Percentiles rank a stretch among this genome's conserved stretches.
Evolutionary conservation across 2,888 invertebrate genomes (phyloP).

Genomic region (Harpagoxenus sublaevis): DNA sequence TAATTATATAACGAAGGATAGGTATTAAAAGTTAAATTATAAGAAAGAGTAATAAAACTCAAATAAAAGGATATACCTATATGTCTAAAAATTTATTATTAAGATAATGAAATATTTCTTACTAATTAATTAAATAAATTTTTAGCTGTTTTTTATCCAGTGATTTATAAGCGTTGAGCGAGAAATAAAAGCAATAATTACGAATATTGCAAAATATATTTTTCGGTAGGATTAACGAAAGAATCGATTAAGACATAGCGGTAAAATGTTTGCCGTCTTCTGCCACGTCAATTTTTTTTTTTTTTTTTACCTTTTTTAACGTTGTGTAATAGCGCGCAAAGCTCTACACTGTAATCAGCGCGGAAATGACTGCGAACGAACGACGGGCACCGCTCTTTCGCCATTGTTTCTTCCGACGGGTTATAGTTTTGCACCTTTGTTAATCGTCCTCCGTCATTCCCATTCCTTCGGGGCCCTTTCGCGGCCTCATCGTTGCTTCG

Average conservation of each 20-base stretch:
- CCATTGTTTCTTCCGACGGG: constrained; percentile 76
- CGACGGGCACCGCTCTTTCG: constrained; percentile 70
- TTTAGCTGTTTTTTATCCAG: neutral
- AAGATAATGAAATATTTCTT: neutral
- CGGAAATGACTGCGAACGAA: constrained; percentile 77
- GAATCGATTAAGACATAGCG: neutral
- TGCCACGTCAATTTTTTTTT: neutral
- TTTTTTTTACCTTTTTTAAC: neutral
- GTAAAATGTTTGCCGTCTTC: neutral
- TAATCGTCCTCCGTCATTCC: constrained; percentile 74
- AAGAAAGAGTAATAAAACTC: too few relatives aligned
- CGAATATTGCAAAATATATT: neutral
- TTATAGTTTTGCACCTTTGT: constrained; percentile 84
- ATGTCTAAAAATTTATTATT: neutral
- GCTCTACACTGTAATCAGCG: constrained; percentile 79
- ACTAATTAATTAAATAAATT: neutral
- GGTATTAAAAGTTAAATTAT: too few relatives aligned
- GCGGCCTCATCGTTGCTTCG: constrained; percentile 49
- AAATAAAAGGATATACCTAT: too few relatives aligned
- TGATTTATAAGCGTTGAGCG: neutral
- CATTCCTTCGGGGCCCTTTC: neutral
- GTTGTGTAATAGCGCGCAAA: neutral
- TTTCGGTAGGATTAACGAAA: neutral
- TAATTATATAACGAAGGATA: too few relatives aligned
- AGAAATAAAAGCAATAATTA: neutral